Evolutionary conservation across 2,113 vertebrate genomes (phyloP).

Genomic region (Oreochromis spilurus): DNA sequence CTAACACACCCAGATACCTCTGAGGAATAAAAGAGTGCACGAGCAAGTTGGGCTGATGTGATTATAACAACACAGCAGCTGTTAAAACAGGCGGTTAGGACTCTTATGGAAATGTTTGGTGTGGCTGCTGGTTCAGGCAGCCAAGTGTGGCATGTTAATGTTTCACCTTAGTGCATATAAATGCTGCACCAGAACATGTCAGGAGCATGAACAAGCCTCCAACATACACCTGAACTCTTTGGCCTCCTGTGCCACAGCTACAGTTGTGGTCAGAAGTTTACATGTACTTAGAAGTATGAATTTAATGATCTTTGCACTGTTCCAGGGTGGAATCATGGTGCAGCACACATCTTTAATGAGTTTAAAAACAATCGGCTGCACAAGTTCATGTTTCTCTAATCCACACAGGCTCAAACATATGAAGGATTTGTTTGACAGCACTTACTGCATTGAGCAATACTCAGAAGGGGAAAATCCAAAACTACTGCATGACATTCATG

Average conservation of each 20-base stretch:
- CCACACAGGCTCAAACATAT: background rate
- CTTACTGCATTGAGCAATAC: background rate
- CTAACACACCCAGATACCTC: background rate
- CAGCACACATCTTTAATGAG: background rate
- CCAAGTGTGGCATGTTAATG: background rate
- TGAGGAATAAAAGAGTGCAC: background rate
- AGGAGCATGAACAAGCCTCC: background rate
- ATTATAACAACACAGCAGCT: background rate
- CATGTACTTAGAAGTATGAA: background rate
- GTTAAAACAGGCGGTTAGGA: background rate
- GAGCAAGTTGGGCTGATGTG: background rate
- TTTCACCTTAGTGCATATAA: background rate
- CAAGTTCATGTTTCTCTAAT: background rate
- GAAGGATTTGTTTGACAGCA: background rate
- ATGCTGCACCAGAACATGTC: background rate
- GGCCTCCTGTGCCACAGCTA: background rate
- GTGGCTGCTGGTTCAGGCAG: background rate
- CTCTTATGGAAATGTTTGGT: background rate
- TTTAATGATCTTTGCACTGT: background rate
- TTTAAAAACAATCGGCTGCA: background rate
- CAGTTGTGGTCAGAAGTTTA: fast-evolving
- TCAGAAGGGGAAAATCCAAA: background rate
- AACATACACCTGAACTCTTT: background rate
- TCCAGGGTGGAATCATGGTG: background rate
- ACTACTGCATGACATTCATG: background rate